Conservation (phyloP, 2,888 invertebrate genomes). For the Apodemia mormo region DNA sequence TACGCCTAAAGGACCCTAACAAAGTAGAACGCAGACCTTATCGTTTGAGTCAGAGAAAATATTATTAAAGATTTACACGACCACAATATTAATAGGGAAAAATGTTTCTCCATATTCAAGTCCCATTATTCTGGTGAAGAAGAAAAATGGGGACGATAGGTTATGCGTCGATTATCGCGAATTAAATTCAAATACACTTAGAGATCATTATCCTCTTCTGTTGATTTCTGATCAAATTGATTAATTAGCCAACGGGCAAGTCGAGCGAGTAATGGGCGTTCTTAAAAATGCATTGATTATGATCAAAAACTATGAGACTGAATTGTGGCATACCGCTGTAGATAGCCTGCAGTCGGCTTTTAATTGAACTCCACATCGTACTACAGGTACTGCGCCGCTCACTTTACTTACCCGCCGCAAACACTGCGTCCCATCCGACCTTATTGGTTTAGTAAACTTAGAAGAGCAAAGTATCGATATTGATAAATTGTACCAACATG, state of each 20-base stretch:
- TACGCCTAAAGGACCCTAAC: slow-evolving; percentile 37
- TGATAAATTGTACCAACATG: slow-evolving; percentile 30
- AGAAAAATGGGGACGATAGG: slow-evolving; percentile 43
- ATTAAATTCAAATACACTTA: slow-evolving; percentile 36
- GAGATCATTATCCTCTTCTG: slow-evolving; percentile 41
- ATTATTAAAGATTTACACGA: slow-evolving; percentile 42
- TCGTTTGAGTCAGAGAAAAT: slow-evolving; percentile 37
- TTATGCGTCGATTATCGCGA: slow-evolving; percentile 42
- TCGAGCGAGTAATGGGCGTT: slow-evolving; percentile 34
- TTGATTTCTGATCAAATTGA: slow-evolving; percentile 42
- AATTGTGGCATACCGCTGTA: slow-evolving; percentile 35
- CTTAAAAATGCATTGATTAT: slow-evolving; percentile 38
- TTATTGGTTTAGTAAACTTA: slow-evolving; percentile 21
- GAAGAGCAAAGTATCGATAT: slow-evolving; percentile 24
- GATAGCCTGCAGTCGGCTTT: slow-evolving; percentile 37
- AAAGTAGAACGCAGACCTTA: slow-evolving; percentile 45
- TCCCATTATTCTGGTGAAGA: slow-evolving; percentile 43
- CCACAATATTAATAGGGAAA: slow-evolving; percentile 42
- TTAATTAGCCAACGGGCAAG: slow-evolving; percentile 33
- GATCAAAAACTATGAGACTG: slow-evolving; percentile 40
- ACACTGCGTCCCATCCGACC: slow-evolving; percentile 35
- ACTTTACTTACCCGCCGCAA: slow-evolving; percentile 33
- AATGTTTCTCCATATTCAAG: slow-evolving; percentile 45
- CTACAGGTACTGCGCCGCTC: slow-evolving; percentile 37
- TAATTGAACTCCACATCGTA: slow-evolving; percentile 37